phyloP scores from a whole-genome alignment of 2,113 vertebrate genomes.

The zebrafish (Danio rerio) region DNA sequence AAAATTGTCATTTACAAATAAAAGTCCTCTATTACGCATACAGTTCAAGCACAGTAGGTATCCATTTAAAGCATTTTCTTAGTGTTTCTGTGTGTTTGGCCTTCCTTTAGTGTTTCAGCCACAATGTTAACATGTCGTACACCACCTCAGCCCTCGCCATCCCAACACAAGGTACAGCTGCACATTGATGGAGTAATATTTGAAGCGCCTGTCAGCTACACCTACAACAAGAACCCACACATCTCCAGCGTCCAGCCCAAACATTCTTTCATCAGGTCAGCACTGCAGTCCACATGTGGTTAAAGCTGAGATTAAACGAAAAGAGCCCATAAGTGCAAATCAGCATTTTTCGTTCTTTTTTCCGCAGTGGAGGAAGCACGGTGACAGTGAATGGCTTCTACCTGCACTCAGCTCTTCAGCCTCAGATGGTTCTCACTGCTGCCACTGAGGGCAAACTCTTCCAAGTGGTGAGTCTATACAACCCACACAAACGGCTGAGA shows the following conservation, averaged over 20 bases:
- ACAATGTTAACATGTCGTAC: slow-evolving; percentile 86
- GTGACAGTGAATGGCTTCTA: slow-evolving; percentile 89
- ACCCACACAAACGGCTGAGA: slow-evolving; percentile 33
- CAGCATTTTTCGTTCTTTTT: slow-evolving; percentile 61
- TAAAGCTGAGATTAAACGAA: slow-evolving; percentile 56
- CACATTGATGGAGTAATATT: slow-evolving; percentile 84
- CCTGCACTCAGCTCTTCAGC: slow-evolving; percentile 88
- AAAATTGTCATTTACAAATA: not conserved
- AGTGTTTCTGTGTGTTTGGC: slow-evolving; percentile 10
- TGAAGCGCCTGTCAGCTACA: slow-evolving; percentile 75
- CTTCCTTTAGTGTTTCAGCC: slow-evolving; percentile 57
- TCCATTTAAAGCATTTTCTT: not conserved
- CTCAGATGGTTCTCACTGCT: slow-evolving; percentile 90
- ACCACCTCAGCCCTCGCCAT: slow-evolving; percentile 75
- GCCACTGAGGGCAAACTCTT: slow-evolving; percentile 84
- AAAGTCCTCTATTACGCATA: not conserved
- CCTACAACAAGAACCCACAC: slow-evolving; percentile 87
- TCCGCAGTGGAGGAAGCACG: slow-evolving; percentile 91
- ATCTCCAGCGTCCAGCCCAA: slow-evolving; percentile 88
- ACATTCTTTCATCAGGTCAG: slow-evolving; percentile 94
- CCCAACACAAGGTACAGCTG: slow-evolving; percentile 79
- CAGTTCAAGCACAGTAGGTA: not conserved
- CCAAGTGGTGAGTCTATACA: slow-evolving; percentile 86
- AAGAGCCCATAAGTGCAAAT: slow-evolving; percentile 52
- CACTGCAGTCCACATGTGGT: slow-evolving; percentile 39